phyloP scores from a whole-genome alignment of 2,113 vertebrate species.

The Nanorana parkeri region DNA sequence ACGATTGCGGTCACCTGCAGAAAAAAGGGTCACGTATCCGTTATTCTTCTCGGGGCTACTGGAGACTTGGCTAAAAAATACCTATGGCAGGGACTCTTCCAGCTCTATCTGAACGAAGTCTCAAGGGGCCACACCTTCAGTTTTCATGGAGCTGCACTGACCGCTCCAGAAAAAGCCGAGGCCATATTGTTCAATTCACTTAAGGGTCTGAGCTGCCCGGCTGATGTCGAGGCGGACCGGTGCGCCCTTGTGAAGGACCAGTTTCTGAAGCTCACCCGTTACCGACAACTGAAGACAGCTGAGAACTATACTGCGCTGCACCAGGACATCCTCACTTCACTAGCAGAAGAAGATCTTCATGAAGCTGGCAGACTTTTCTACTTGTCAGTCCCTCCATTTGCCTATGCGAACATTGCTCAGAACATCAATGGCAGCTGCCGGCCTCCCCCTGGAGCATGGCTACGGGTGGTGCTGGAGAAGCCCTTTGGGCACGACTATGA shows the following conservation, averaged over 20 bases:
- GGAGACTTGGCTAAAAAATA: constrained; percentile 95
- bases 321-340: constrained; percentile 72
- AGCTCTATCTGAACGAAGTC: constrained; percentile 84
- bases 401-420: constrained; percentile 84
- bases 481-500: constrained; percentile 90
- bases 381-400: constrained; percentile 89
- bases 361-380: constrained; percentile 93
- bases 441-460: constrained; percentile 76
- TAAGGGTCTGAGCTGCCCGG: constrained; percentile 80
- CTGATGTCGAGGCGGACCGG: constrained; percentile 64
- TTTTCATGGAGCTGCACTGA: constrained; percentile 84
- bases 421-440: constrained; percentile 86
- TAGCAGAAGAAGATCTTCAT: constrained; percentile 74
- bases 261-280: constrained; percentile 84
- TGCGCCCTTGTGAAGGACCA: constrained; percentile 86
- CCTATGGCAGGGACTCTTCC: constrained; percentile 93
- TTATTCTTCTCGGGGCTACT: constrained; percentile 88
- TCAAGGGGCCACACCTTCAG: constrained; percentile 83
- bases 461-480: constrained; percentile 92
- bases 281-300: constrained; percentile 76
- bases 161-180: constrained; percentile 69
- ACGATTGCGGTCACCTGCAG: constrained; percentile 61
- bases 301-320: constrained; percentile 82
- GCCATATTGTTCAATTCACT: constrained; percentile 79
- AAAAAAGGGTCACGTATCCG: constrained; percentile 79